Conservation (phyloP, 2,888 invertebrate species). For the Zonitis immaculata region DNA sequence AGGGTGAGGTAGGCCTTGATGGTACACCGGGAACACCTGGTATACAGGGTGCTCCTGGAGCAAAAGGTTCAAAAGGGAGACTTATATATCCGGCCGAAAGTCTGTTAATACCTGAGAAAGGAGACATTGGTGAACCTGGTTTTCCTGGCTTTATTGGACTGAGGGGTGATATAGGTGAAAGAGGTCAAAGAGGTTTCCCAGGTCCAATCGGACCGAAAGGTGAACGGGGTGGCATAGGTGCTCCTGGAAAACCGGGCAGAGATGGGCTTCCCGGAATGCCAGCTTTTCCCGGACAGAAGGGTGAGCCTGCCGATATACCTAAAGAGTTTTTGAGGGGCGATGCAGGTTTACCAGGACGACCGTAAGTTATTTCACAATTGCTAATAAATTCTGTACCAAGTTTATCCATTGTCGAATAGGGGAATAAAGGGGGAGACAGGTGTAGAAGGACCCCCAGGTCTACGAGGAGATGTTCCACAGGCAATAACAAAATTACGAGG, state of each 20-base stretch:
- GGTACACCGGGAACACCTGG: constrained; percentile 47
- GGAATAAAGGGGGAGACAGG: constrained; percentile 46
- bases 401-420: constrained; percentile 15
- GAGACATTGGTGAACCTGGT: constrained; percentile 54
- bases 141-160: constrained; percentile 58
- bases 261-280: constrained; percentile 47
- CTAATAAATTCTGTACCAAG: too few relatives aligned
- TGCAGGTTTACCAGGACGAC: constrained; percentile 45
- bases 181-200: constrained; percentile 29
- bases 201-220: constrained; percentile 57
- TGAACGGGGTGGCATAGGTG: constrained; percentile 46
- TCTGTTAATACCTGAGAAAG: constrained; percentile 52
- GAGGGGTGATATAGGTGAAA: constrained; percentile 48
- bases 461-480: constrained; percentile 35
- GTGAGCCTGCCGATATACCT: constrained; percentile 54
- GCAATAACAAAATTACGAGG: constrained; percentile 17
- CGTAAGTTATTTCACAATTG: too few relatives aligned
- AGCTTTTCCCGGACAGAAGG: constrained; percentile 53
- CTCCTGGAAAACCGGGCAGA: constrained; percentile 37
- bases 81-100: constrained; percentile 26
- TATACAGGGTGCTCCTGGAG: constrained; percentile 44
- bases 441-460: constrained; percentile 44
- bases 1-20: constrained; percentile 46
- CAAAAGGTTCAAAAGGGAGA: constrained; percentile 29
- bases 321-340: constrained; percentile 52